Percentiles rank a stretch among this genome's conserved stretches.
Evolutionary conservation across 1,140 invertebrate species (phyloP).

Genomic region (Meloidogyne hapla): DNA sequence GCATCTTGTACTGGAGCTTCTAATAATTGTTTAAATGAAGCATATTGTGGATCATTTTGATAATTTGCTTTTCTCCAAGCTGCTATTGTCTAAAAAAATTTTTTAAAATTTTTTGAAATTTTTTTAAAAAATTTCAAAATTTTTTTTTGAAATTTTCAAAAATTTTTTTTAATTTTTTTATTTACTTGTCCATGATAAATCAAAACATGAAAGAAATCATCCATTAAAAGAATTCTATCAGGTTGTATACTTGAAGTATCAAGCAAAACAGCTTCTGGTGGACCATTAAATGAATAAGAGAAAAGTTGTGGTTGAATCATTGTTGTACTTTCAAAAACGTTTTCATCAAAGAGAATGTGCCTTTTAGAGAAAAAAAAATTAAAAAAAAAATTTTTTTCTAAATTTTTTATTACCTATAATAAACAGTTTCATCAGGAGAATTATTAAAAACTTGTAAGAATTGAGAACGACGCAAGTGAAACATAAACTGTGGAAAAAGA

Average conservation of each 20-base stretch:
- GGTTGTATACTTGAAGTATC: constrained; percentile 96
- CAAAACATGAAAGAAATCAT: constrained; percentile 99
- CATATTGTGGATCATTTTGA: constrained; percentile 93
- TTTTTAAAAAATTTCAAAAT: no score
- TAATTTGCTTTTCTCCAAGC: constrained; percentile 91
- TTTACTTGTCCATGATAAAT: constrained; percentile 90
- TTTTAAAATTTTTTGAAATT: no score
- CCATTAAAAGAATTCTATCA: constrained; percentile 95
- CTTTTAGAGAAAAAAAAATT: constrained; percentile 68
- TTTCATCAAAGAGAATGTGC: constrained; percentile 93
- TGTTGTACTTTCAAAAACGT: constrained; percentile 91
- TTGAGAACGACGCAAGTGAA: constrained; percentile 93
- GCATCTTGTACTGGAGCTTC: constrained; percentile 95
- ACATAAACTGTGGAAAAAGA: constrained; percentile 99
- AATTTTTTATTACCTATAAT: constrained; percentile 76
- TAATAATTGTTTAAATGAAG: constrained; percentile 91
- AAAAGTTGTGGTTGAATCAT: constrained; percentile 99
- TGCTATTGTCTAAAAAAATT: constrained; percentile 78
- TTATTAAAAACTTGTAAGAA: constrained; percentile 99
- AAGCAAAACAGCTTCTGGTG: constrained; percentile 91
- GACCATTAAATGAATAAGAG: constrained; percentile 95
- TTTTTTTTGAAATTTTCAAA: not conserved
- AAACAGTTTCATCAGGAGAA: constrained; percentile 98
- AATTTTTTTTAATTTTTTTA: not conserved
- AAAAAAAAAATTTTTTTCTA: not conserved